phyloP scores from a whole-genome alignment of 2,113 vertebrate genomes.

The Gymnorhina tibicen region DNA sequence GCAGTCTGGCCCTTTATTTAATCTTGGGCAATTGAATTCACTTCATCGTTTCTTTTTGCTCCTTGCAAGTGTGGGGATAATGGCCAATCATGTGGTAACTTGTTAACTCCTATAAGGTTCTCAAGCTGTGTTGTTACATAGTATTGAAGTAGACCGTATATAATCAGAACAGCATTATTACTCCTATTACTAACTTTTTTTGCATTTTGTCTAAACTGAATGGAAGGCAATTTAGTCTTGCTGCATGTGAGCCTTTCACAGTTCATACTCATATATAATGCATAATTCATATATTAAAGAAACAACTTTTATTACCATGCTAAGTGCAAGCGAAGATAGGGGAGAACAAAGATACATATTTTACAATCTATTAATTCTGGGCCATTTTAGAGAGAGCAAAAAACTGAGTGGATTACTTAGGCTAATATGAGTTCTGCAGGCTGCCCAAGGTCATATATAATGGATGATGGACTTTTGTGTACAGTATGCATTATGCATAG shows the following conservation, averaged over 20 bases:
- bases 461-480: constrained; percentile 28
- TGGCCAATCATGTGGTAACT: neutral
- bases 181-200: neutral
- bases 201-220: neutral
- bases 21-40: neutral
- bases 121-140: neutral
- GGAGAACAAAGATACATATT: neutral
- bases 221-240: neutral
- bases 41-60: neutral
- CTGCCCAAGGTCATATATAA: neutral
- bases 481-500: neutral
- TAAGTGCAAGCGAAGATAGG: neutral
- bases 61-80: neutral
- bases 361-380: constrained; percentile 6
- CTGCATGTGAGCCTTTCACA: neutral
- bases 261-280: neutral
- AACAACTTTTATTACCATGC: neutral
- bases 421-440: neutral
- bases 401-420: neutral
- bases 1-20: neutral
- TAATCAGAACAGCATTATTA: neutral
- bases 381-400: neutral
- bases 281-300: neutral
- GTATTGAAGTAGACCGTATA: neutral
- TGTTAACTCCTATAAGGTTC: neutral